phyloP scores from a whole-genome alignment of 2,113 vertebrate genomes.

The Odobenus rosmarus region DNA sequence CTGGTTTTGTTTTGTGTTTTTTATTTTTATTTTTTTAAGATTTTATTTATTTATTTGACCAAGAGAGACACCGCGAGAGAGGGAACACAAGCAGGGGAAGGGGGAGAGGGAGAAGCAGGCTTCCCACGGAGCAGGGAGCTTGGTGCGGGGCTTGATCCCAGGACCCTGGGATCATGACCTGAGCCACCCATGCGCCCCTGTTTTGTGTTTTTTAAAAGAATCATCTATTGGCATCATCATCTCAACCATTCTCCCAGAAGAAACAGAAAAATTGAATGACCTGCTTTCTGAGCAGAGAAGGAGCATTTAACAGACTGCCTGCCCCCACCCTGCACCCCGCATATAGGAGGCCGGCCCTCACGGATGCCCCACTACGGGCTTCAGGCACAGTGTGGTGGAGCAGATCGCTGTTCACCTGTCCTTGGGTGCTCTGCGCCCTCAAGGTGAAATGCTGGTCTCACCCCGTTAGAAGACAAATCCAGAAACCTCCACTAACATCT shows the following conservation, averaged over 20 bases:
- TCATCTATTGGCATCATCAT: not conserved
- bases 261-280: not conserved
- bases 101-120: too few relatives aligned
- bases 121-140: too few relatives aligned
- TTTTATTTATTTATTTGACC: not conserved
- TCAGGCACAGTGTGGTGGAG: rapidly evolving
- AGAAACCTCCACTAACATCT: not conserved
- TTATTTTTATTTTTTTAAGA: not conserved
- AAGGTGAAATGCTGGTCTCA: not conserved
- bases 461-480: not conserved
- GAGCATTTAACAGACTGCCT: too few relatives aligned
- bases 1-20: not conserved
- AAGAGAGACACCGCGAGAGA: too few relatives aligned
- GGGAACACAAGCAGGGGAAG: too few relatives aligned
- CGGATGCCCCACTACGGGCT: rapidly evolving
- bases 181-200: not conserved
- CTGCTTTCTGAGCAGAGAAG: not conserved
- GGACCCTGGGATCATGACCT: too few relatives aligned
- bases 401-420: too few relatives aligned
- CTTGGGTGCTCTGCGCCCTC: not conserved
- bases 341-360: rapidly evolving
- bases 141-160: too few relatives aligned
- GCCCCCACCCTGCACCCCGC: rapidly evolving
- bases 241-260: not conserved
- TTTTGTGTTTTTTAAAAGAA: not conserved